Base-by-base conservation (phyloP, 2,113 vertebrate species). In the Lathamus discolor region DNA sequence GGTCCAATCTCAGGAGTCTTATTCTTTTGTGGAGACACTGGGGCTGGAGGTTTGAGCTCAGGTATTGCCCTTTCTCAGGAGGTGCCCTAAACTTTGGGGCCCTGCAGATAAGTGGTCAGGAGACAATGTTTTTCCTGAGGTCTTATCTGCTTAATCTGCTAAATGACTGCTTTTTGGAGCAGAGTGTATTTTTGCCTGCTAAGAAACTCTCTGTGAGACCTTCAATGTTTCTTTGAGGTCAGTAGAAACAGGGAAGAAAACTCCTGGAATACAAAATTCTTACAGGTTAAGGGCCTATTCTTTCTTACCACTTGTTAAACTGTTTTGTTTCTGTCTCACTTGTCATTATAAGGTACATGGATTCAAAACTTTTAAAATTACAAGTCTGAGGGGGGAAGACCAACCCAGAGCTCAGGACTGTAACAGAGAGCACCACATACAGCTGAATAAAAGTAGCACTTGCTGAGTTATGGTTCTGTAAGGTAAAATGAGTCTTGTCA, bases 31-130 rank as follows among this genome's bases (percentile, higher is more conserved):
- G 82, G 91, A 90, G 80, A 39, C 64, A 6, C 12, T 39, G 54
- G 72, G 88, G n/a, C 87, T 92, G 83, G 68, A 92, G 51, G 23
- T 74, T 81, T 37, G 51, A 74, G 43, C 17, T 83, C 49, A 86
- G 82, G 86, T 66, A 9, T 66, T 66, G 77, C 27, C 3, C 15
- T 83, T 86, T 80, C 44, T 20, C 80, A 74, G 63, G 83, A 88
- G 37, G 44, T 83, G 75, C 59, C 10, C 22, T 13, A 28, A 83
- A 27, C 5, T 57, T 88, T 2, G 7, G 33, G 52, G 25, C 20
- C 27, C 43, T 77, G 37, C 9, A 63, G 59, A 33, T 62, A 25
- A 90, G 5, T 13, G 39, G 24, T 43, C 6, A 10, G 28, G 15
- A 6, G 39, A 13, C 2, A 3, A 8, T 28, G 14, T 14, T 80